phyloP scores from a whole-genome alignment of 2,113 vertebrate genomes.

The Spea bombifrons region DNA sequence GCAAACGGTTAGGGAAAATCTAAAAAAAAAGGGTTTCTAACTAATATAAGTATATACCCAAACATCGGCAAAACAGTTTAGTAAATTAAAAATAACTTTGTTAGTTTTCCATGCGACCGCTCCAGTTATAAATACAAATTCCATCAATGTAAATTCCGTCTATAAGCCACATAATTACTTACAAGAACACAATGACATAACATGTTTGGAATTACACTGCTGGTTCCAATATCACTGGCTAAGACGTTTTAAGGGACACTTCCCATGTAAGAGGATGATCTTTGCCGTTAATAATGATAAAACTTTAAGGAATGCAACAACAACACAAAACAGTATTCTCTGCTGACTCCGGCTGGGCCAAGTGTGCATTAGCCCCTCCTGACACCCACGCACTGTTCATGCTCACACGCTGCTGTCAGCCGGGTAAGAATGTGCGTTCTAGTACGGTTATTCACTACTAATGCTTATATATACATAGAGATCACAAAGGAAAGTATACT shows the following conservation, averaged over 20 bases:
- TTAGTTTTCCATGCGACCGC: too few relatives aligned
- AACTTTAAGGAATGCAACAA: conserved; percentile 80
- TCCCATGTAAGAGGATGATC: conserved; percentile 76
- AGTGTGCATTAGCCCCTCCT: conserved; percentile 74
- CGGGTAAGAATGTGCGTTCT: conserved; percentile 73
- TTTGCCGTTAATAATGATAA: conserved; percentile 78
- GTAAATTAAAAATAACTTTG: too few relatives aligned
- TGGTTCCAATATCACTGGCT: conserved; percentile 63
- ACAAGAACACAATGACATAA: conserved; percentile 37
- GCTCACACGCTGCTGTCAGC: conserved; percentile 76
- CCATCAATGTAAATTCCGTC: not conserved
- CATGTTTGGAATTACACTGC: conserved; percentile 56
- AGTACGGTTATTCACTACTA: not conserved
- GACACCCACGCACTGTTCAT: conserved; percentile 71
- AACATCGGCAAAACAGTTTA: too few relatives aligned
- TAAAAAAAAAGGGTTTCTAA: too few relatives aligned
- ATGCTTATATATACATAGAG: too few relatives aligned
- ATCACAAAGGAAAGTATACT: too few relatives aligned
- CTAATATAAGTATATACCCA: too few relatives aligned
- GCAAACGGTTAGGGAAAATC: too few relatives aligned
- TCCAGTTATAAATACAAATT: too few relatives aligned
- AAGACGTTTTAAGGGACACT: conserved; percentile 64
- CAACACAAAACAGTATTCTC: conserved; percentile 78
- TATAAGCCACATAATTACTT: not conserved
- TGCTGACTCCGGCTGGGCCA: conserved; percentile 70